Conservation (phyloP, 1,140 invertebrate genomes). For the Brachionus angularis region DNA sequence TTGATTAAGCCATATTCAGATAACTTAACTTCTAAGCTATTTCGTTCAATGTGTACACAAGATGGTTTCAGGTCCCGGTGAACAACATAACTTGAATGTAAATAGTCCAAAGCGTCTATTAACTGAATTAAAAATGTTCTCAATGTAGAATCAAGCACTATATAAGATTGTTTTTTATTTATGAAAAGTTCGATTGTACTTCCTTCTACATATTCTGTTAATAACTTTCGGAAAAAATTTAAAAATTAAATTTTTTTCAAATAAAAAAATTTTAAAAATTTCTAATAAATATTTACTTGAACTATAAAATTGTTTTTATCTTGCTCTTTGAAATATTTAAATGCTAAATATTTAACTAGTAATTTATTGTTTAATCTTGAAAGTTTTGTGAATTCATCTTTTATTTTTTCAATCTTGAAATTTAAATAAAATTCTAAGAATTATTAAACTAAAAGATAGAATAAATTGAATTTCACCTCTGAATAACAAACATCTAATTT, state of each 20-base stretch:
- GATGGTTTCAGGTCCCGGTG: constrained; percentile 66
- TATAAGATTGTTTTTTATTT: constrained; percentile 61
- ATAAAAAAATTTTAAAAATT: neutral
- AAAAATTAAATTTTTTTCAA: constrained; percentile 23
- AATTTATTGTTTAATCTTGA: constrained; percentile 68
- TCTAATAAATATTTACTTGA: constrained; percentile 6
- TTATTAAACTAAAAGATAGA: too few relatives aligned
- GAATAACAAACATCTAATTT: constrained; percentile 44
- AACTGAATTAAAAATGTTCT: constrained; percentile 65
- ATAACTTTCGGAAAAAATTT: constrained; percentile 61
- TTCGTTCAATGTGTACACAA: constrained; percentile 52
- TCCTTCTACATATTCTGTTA: constrained; percentile 67
- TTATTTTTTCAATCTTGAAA: too few relatives aligned
- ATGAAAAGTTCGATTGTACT: constrained; percentile 59
- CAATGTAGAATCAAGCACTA: constrained; percentile 63
- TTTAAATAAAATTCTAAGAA: too few relatives aligned
- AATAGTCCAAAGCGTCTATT: constrained; percentile 66
- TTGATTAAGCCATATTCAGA: constrained; percentile 70
- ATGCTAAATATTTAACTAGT: constrained; percentile 69
- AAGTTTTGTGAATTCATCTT: constrained; percentile 69
- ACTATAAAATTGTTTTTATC: constrained; percentile 54
- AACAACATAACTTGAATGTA: constrained; percentile 73
- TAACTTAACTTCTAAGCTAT: constrained; percentile 56
- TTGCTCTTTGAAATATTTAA: constrained; percentile 64
- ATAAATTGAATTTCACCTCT: too few relatives aligned